Evolutionary conservation across 2,797 vertebrate genomes (phyloP).

Genomic region (Hippopotamyrus pictus): DNA sequence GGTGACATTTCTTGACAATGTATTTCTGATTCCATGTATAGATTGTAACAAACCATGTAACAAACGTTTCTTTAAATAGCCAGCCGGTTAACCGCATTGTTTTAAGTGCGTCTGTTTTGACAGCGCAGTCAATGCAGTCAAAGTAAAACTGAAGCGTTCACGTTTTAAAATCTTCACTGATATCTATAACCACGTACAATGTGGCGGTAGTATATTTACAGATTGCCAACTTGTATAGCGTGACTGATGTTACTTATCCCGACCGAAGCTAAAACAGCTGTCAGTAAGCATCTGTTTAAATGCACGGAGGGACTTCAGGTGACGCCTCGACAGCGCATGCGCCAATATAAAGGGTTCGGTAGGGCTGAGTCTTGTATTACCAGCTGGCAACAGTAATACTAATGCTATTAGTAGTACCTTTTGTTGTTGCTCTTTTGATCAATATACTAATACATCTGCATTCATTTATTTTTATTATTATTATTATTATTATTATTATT

Average conservation of each 20-base stretch:
- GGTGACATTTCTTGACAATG: neutral
- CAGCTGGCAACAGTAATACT: neutral
- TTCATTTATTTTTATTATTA: neutral
- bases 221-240: neutral
- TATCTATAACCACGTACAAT: neutral
- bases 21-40: neutral
- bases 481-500: neutral
- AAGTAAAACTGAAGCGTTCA: neutral
- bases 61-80: neutral
- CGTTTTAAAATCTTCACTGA: neutral
- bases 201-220: neutral
- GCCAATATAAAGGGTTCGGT: neutral
- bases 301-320: neutral
- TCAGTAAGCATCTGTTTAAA: neutral
- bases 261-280: neutral
- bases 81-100: neutral
- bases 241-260: neutral
- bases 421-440: neutral
- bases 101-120: neutral
- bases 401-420: neutral
- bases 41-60: neutral
- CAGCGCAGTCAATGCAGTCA: neutral
- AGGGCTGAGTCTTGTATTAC: neutral
- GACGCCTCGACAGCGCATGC: neutral
- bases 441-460: neutral